A percentile compares a stretch with the other conserved stretches of the same genome.
Conservation (phyloP, 2,888 invertebrate genomes). For the Drosophila pseudotalamancana region DNA sequence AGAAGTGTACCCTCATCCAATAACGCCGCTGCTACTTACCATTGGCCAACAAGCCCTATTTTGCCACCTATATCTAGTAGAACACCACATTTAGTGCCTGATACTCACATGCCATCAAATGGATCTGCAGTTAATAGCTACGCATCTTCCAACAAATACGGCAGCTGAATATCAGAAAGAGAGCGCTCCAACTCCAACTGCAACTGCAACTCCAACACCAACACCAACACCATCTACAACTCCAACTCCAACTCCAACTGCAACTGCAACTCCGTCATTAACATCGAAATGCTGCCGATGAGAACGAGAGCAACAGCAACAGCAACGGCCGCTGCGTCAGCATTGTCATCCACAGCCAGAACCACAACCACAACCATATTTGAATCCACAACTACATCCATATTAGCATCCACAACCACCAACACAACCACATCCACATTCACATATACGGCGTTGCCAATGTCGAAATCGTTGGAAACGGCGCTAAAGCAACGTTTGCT, state of each 20-base stretch:
- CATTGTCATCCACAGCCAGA: slow-evolving; percentile 17
- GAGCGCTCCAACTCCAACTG: slow-evolving; percentile 81
- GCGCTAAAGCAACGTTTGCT: slow-evolving; percentile 62
- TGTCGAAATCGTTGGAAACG: slow-evolving; percentile 37
- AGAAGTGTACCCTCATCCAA: slow-evolving; percentile 86
- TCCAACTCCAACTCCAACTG: too few species aligned
- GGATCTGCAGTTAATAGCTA: slow-evolving; percentile 84
- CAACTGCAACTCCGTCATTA: slow-evolving; percentile 80
- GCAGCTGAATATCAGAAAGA: slow-evolving; percentile 84
- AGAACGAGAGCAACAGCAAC: slow-evolving; percentile 40
- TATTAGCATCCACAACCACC: slow-evolving; percentile 26
- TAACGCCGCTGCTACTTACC: slow-evolving; percentile 87
- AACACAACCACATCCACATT: slow-evolving; percentile 41
- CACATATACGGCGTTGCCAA: slow-evolving; percentile 56
- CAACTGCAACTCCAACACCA: too few species aligned
- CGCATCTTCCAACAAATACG: slow-evolving; percentile 84
- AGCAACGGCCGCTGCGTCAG: too few species aligned
- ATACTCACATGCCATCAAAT: slow-evolving; percentile 86
- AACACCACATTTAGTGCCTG: slow-evolving; percentile 90
- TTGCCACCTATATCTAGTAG: slow-evolving; percentile 89
- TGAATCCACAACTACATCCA: not conserved
- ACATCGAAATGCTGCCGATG: slow-evolving; percentile 78
- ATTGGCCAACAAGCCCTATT: slow-evolving; percentile 92
- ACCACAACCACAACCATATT: slow-evolving; percentile 8
- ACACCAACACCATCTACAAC: too few species aligned